Base-by-base conservation (phyloP, 2,888 invertebrate species). In the Dascillus cervinus region DNA sequence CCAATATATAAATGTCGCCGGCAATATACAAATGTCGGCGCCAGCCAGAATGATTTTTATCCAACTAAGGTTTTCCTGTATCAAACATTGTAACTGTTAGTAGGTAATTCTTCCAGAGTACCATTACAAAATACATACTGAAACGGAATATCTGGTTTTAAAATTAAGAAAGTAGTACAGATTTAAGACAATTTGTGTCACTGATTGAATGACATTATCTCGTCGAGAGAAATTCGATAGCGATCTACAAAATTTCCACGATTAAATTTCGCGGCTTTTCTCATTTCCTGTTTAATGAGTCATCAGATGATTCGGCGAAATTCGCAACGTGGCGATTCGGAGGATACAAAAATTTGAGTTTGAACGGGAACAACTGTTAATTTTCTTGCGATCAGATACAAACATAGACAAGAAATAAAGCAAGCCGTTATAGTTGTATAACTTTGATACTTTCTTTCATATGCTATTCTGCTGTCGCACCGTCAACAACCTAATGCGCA, bases 401-500 rank as follows among this genome's bases (percentile, higher is more conserved):
- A 17, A 4, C 5, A 17, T 6, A 17, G 8, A 4, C 8, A 8
- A 17, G 17, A 17, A 17, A 17, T 8, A 17, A 17, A 4, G 29
- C 29, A 32, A 24, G 37, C 32, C 37, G 32, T 36, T 36, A 36
- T 27, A 37, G 29, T 22, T 23, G 25, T 46, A 32, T 30, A 37
- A 37, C 39, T 53, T 50, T 40, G 41, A 43, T 47, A 47, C 57
- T 59, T 55, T 55, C 53, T 56, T 57, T 60, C 59, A 60, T 58
- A 58, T 52, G 57, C 53, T 55, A 51, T 61, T 58, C 59, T 53
- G 54, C 61, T 47, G 54, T 55, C 52, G 56, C 42, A 29, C 36
- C 46, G 50, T 46, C 44, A 44, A 47, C 50, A 50, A 43, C 45
- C 35, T 41, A n/a, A 39, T 39, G 36, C 34, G 39, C 35, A 29